phyloP scores from a whole-genome alignment of 2,113 vertebrate species.

The Felis chaus region DNA sequence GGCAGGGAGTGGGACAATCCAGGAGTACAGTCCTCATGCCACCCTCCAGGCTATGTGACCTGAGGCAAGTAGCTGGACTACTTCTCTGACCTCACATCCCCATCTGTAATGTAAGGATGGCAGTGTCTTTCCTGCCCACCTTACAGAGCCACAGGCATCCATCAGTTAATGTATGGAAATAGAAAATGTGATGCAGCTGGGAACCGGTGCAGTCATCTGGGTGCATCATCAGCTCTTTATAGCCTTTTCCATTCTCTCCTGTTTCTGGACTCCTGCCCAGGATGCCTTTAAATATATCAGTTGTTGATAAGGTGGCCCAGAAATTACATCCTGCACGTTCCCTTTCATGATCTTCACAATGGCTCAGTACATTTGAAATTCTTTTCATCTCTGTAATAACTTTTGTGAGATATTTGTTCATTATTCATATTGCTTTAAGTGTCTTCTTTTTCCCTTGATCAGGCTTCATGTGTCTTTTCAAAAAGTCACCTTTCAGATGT shows the following conservation, averaged over 20 bases:
- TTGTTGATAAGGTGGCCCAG: neutral
- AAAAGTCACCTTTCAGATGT: neutral
- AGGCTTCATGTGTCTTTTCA: neutral
- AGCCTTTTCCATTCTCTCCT: neutral
- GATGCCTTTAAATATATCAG: neutral
- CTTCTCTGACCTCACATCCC: neutral
- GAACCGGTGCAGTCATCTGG: neutral
- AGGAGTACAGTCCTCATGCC: neutral
- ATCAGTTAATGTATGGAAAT: neutral
- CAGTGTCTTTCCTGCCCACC: neutral
- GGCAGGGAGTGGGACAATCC: neutral
- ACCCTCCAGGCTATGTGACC: neutral
- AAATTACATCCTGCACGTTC: neutral
- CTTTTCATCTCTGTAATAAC: neutral
- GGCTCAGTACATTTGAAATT: neutral
- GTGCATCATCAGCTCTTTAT: neutral
- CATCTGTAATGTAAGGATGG: neutral
- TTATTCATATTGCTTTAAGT: neutral
- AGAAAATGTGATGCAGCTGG: neutral
- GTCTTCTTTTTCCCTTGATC: neutral
- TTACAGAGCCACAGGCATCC: neutral
- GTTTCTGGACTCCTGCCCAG: neutral
- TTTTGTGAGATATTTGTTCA: neutral
- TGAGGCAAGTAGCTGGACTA: neutral
- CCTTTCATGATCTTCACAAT: neutral